Conservation (phyloP, 2,888 invertebrate genomes). For the Temnothorax rugatulus region DNA sequence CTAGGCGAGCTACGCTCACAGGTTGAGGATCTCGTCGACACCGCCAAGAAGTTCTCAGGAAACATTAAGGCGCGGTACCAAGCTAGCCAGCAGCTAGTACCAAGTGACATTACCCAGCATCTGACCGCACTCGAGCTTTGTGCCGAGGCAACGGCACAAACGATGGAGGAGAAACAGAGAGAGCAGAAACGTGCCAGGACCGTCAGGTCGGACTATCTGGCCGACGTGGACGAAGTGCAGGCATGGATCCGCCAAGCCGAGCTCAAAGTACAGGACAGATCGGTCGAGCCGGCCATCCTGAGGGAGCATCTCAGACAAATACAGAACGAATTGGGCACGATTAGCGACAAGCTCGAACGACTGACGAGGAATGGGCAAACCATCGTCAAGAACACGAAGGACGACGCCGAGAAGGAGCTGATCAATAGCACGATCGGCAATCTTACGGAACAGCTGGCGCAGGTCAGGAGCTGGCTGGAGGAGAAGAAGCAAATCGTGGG, state of each 20-base stretch:
- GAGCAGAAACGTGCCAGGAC: constrained; percentile 95
- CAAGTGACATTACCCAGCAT: constrained; percentile 93
- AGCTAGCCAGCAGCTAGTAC: constrained; percentile 86
- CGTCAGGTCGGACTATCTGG: constrained; percentile 92
- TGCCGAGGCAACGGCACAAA: constrained; percentile 92
- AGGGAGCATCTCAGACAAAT: constrained; percentile 93
- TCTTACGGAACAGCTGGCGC: constrained; percentile 92
- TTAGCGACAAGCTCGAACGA: constrained; percentile 92
- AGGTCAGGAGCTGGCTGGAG: constrained; percentile 93
- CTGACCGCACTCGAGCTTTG: constrained; percentile 94
- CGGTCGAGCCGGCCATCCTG: constrained; percentile 92
- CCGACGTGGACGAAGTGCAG: constrained; percentile 93
- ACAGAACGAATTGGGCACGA: constrained; percentile 91
- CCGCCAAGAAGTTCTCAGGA: constrained; percentile 83
- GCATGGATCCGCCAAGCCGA: constrained; percentile 95
- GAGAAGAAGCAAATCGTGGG: constrained; percentile 94
- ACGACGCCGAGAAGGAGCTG: constrained; percentile 92
- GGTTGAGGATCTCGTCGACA: constrained; percentile 80
- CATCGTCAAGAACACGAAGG: constrained; percentile 93
- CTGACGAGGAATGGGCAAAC: constrained; percentile 92
- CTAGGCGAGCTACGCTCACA: constrained; percentile 87
- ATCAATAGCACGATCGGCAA: constrained; percentile 92
- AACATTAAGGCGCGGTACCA: constrained; percentile 86
- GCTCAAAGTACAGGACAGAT: constrained; percentile 93
- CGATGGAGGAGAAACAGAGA: constrained; percentile 95